Conservation (phyloP, 1,140 invertebrate species). For the Orussus abietinus region DNA sequence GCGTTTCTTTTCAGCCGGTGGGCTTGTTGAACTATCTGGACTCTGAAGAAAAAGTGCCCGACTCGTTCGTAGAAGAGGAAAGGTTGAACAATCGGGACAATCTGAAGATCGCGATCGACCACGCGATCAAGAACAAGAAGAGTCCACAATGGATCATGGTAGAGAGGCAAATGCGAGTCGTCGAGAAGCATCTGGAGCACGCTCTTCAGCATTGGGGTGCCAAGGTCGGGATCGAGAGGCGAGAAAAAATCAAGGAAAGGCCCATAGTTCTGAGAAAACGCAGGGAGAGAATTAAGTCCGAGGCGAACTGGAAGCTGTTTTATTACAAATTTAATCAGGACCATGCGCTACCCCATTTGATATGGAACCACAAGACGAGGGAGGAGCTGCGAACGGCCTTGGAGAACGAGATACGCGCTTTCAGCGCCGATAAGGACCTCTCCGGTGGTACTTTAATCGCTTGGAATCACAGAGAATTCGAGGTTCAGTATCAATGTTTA, state of each 20-base stretch:
- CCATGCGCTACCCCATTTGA: slow-evolving; percentile 92
- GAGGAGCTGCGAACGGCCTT: slow-evolving; percentile 91
- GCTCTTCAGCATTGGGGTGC: slow-evolving; percentile 89
- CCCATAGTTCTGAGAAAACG: slow-evolving; percentile 89
- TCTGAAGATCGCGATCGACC: slow-evolving; percentile 88
- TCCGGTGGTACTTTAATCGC: slow-evolving; percentile 77
- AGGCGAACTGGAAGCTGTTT: slow-evolving; percentile 90
- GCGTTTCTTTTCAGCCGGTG: slow-evolving; percentile 61
- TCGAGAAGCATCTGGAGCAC: slow-evolving; percentile 74
- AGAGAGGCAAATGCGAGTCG: slow-evolving; percentile 68
- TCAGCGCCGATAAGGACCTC: slow-evolving; percentile 87
- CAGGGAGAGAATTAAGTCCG: slow-evolving; percentile 85
- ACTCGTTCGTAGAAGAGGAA: slow-evolving; percentile 67
- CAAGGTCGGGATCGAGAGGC: slow-evolving; percentile 66
- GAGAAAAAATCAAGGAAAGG: slow-evolving; percentile 62
- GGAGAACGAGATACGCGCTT: slow-evolving; percentile 90
- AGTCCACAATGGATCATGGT: slow-evolving; percentile 67
- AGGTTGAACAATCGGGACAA: slow-evolving; percentile 86
- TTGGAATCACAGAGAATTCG: slow-evolving; percentile 98
- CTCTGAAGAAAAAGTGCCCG: slow-evolving; percentile 80
- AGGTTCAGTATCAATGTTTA: slow-evolving; percentile 89
- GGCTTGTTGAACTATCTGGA: slow-evolving; percentile 90
- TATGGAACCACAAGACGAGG: slow-evolving; percentile 98
- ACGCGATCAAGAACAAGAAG: slow-evolving; percentile 62
- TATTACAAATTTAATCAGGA: slow-evolving; percentile 95